These are phyloP conservation scores for Heliconius charithonia DNA, from an alignment of 2,888 invertebrate genomes.

Conservation along the genomic window DNA sequence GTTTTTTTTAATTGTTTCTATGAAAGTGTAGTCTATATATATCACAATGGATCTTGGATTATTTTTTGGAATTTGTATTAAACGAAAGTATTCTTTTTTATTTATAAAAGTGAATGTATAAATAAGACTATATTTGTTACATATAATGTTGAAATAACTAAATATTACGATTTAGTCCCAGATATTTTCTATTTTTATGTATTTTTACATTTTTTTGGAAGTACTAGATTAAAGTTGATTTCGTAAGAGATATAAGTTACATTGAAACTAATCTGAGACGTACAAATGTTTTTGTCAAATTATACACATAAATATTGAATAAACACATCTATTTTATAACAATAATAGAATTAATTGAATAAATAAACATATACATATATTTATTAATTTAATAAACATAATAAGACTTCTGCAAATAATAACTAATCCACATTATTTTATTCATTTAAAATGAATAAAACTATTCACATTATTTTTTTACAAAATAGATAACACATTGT, in stretches of 20 bases:
- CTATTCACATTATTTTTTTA: background rate
- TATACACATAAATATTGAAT: slow-evolving; percentile 5
- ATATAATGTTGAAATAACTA: background rate
- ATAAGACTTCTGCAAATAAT: background rate
- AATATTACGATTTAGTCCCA: background rate
- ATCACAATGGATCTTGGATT: slow-evolving; percentile 12
- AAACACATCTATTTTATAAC: slow-evolving; percentile 3
- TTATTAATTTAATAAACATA: background rate
- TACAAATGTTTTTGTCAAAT: background rate
- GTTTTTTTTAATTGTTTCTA: background rate
- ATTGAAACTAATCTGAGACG: background rate
- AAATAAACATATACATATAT: background rate
- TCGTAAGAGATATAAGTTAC: background rate
- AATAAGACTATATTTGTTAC: background rate
- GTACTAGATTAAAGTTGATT: background rate
- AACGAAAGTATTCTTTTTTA: background rate
- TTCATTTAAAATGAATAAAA: too few species aligned
- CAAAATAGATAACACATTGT: background rate
- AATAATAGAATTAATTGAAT: background rate
- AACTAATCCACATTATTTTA: background rate
- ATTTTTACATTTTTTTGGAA: background rate
- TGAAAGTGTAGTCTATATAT: slow-evolving; percentile 11
- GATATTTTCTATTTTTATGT: background rate
- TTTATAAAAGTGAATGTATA: too few species aligned
- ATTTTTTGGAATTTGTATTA: background rate